Percentiles rank a stretch among this genome's conserved stretches.
Conservation (phyloP, 1,140 invertebrate genomes). For the Neotoxoptera formosana region DNA sequence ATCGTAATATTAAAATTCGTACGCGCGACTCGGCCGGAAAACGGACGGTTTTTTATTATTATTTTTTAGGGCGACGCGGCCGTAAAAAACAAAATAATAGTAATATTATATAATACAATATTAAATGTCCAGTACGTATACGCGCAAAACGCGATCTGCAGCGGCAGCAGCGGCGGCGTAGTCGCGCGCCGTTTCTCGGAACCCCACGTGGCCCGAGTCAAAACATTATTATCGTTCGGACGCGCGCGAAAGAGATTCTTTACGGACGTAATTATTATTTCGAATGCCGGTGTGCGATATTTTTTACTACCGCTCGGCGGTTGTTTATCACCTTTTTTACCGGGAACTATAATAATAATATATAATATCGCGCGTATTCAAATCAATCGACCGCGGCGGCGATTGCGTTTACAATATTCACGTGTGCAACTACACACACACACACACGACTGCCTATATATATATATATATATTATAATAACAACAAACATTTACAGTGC, state of each 20-base stretch:
- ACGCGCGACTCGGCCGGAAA: neutral
- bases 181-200: neutral
- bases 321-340: neutral
- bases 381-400: neutral
- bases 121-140: neutral
- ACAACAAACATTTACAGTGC: too few species aligned
- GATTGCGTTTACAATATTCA: neutral
- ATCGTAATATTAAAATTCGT: neutral
- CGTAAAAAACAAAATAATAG: neutral
- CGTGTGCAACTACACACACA: too few species aligned
- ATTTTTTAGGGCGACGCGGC: neutral
- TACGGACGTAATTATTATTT: neutral
- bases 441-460: too few species aligned
- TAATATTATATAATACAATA: too few species aligned
- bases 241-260: neutral
- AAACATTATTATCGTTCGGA: neutral
- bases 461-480: neutral
- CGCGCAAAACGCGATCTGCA: neutral
- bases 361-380: neutral
- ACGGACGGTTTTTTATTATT: neutral
- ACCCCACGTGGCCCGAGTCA: neutral
- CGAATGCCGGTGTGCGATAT: neutral
- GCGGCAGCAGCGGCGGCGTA: neutral
- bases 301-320: neutral
- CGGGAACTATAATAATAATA: neutral